Evolutionary conservation across 2,888 invertebrate genomes (phyloP), one percentile per base, ranked within the genome.

Genomic region (Acleris cristana): DNA sequence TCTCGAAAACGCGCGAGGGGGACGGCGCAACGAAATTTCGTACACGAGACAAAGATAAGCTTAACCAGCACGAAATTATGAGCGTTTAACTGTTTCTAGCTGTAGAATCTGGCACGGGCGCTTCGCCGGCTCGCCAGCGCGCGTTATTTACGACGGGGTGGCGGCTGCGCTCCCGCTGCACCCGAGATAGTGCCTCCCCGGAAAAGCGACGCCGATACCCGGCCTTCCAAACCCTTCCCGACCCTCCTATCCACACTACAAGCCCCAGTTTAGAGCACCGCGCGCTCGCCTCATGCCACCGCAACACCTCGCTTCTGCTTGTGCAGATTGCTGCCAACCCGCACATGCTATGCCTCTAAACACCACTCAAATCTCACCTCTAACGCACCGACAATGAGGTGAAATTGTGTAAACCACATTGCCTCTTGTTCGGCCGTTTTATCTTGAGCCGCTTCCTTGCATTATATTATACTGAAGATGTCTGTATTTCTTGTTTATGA

Each of bases 21-120:
- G 88, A 86, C 85, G 83, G 86, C 79, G 76, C 76, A 85, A 79
- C 86, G 87, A 90, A 90, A 89, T 90, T 92, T 90, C 89, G 89
- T 92, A 88, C 87, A 90, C 86, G 88, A 91, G 90, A 92, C 91
- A 92, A 89, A 91, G 92, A 92, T 92, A 92, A 92, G 92, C 92
- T 91, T 91, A 92, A 92, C 92, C 91, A 91, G 91, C 89, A 87
- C 90, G 89, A 90, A 92, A 92, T 92, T 92, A 92, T 92, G 92
- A 92, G 91, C 92, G 90, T 92, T 92, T 92, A 92, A 92, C 92
- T 92, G 92, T 92, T 92, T 92, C 92, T 91, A 92, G 92, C 90
- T 88, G 90, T 89, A 91, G 91, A 91, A 90, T 92, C 92, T 92
- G 92, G 92, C 92, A 91, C 91, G 90, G 89, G 88, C 85, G 92